phyloP scores from a whole-genome alignment of 2,113 vertebrate species.

The Pygoscelis adeliae region DNA sequence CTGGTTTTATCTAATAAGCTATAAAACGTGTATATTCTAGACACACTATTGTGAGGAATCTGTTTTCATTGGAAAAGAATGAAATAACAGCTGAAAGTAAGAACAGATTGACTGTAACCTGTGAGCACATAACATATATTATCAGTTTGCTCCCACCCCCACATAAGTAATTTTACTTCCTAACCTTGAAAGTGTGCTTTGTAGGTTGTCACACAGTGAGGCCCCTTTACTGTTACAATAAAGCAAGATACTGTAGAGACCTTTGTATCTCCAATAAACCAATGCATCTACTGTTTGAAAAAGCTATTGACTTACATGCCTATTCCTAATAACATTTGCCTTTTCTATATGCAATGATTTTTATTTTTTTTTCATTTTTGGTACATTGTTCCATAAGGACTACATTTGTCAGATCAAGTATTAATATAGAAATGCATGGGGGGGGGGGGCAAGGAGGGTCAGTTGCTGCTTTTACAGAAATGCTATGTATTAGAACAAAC shows the following conservation, averaged over 20 bases:
- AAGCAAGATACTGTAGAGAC: not conserved
- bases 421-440: not conserved
- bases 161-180: not conserved
- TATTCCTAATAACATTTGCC: not conserved
- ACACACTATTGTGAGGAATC: not conserved
- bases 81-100: not conserved
- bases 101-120: not conserved
- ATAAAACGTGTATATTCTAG: not conserved
- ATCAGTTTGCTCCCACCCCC: not conserved
- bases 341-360: not conserved
- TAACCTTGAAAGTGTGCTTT: not conserved
- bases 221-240: not conserved
- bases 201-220: not conserved
- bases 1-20: not conserved
- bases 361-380: not conserved
- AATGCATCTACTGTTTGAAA: not conserved
- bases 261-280: not conserved
- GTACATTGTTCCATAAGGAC: not conserved
- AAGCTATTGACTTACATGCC: not conserved
- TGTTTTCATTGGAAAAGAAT: not conserved
- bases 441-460: accelerated
- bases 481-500: not conserved
- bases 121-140: not conserved
- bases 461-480: not conserved
- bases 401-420: not conserved